Conservation (phyloP, 2,113 vertebrate species). For the Pedionomus torquatus region DNA sequence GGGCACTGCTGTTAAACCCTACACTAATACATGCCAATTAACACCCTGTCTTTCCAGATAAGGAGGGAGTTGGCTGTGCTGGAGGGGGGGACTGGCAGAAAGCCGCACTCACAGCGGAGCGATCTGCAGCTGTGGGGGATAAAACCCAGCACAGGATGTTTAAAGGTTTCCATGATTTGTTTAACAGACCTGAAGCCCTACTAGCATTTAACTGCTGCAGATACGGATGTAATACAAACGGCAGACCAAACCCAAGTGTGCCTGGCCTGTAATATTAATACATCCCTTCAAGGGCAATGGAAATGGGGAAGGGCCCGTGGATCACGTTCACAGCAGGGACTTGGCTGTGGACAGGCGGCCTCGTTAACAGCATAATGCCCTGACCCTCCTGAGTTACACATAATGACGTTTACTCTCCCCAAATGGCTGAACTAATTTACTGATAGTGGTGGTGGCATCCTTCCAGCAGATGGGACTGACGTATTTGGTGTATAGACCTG, state of each 20-base stretch:
- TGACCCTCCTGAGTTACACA: neutral
- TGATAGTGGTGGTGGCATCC: slow-evolving; percentile 27
- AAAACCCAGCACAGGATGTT: neutral
- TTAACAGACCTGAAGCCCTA: neutral
- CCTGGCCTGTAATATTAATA: slow-evolving; percentile 24
- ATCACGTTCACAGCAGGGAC: neutral
- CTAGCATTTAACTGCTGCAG: neutral
- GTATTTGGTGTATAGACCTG: slow-evolving; percentile 17
- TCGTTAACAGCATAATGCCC: neutral
- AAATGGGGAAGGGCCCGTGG: neutral
- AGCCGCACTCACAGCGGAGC: neutral
- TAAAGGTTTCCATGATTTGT: neutral
- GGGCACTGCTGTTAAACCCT: neutral
- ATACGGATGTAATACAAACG: neutral
- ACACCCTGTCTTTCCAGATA: neutral
- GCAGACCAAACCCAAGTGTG: neutral
- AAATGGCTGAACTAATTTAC: slow-evolving; percentile 5
- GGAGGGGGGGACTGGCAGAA: neutral
- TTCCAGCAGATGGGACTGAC: slow-evolving; percentile 33
- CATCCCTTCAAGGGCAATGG: neutral
- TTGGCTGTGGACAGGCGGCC: neutral
- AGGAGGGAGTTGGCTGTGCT: neutral
- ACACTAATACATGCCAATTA: neutral
- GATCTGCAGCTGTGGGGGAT: neutral
- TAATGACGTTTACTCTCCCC: slow-evolving; percentile 24